These are phyloP conservation scores for Fulmarus glacialis DNA, from an alignment of 2,113 vertebrate genomes.

Conservation along the genomic window DNA sequence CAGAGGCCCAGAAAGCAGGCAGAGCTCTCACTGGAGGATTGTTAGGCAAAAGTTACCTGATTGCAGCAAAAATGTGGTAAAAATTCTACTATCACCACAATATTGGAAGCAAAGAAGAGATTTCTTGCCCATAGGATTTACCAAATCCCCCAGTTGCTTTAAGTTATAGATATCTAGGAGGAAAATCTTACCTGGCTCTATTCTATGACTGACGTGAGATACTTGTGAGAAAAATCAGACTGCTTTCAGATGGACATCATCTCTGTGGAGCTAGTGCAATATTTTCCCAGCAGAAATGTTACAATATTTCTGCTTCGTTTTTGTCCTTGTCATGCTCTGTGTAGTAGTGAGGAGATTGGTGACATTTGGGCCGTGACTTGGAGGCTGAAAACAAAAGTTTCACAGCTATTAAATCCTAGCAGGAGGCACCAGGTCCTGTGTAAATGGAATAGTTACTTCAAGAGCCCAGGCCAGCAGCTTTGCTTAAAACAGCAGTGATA, in stretches of 20 bases:
- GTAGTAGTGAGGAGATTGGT: not conserved
- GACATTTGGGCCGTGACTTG: not conserved
- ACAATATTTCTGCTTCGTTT: not conserved
- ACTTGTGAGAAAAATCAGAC: not conserved
- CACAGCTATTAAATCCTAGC: conserved; percentile 10
- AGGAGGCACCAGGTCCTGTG: not conserved
- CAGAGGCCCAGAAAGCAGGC: not conserved
- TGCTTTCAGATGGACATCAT: not conserved
- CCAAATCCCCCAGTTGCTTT: not conserved
- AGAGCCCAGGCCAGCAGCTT: not conserved
- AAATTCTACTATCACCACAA: not conserved
- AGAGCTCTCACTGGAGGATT: not conserved
- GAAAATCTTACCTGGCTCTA: not conserved
- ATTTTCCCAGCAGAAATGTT: not conserved
- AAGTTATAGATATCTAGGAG: not conserved
- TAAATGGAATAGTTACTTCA: not conserved
- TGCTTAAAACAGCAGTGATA: not conserved
- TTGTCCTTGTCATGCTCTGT: not conserved
- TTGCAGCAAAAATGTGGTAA: not conserved
- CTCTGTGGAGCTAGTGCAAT: not conserved
- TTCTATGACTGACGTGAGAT: not conserved
- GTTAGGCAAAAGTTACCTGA: not conserved
- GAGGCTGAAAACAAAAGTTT: conserved; percentile 11
- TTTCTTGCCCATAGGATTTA: not conserved
- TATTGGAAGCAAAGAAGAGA: not conserved